Evolutionary conservation across 2,797 vertebrate genomes (phyloP), one percentile per base, ranked within the genome.

Genomic region (Bufotes viridis): DNA sequence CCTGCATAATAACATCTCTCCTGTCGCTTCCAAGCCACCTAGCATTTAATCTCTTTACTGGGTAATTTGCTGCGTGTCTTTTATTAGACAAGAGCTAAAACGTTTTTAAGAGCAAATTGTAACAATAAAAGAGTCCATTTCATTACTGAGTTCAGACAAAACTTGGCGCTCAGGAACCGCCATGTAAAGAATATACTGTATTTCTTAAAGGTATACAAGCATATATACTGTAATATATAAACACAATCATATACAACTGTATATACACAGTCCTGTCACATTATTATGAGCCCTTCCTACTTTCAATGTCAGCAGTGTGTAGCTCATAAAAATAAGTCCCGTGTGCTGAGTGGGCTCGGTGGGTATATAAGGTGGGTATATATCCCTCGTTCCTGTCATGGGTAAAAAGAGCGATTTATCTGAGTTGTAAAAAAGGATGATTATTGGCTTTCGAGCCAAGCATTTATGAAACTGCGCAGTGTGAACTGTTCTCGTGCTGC

Each of bases 1-100:
- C 55, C 82, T 61, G 69, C 26, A 84, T 84, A 75, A 84, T 84
- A 60, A 72, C 67, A 49, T 60, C 82, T 34, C 29, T 84, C 82
- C 29, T 26, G 53, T 29, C 11, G 65, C 49, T 26, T 67, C 81
- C 63, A 70, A 53, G 26, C 24, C 51, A 3, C 69, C 57, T 55
- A 13, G 15, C 11, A 13, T 49, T 55, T 83, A 83, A 75, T 84
- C 69, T 84, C 53, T 26, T 74, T 42, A 11, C 55, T 42, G 12
- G 26, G 53, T 74, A 84, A 84, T 84, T 74, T 75, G 53, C 69
- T 74, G 8, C 10, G 53, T 84, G 53, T 74, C 69, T 49, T 60
- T 57, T 34, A 84, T 75, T 84, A n/a, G 26, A 34, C 55, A 49
- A 49, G n/a, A 49, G 65, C 55, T 24, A 65, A 81, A 81, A 63